Percentiles rank a stretch among this genome's conserved stretches.
phyloP scores from a whole-genome alignment of 2,888 invertebrate genomes.

The Protonemura montana region DNA sequence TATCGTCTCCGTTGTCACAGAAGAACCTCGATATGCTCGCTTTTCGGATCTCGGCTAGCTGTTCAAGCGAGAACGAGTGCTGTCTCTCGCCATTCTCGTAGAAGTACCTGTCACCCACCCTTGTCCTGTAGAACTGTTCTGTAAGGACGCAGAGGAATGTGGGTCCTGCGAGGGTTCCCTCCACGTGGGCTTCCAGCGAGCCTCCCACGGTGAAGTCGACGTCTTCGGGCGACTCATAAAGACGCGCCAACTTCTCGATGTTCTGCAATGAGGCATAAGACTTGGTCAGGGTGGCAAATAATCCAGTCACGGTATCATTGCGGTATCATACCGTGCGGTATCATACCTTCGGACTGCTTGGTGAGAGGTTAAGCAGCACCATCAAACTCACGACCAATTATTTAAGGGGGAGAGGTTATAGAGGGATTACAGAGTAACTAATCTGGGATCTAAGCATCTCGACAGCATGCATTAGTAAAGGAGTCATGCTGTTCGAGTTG shows the following conservation, averaged over 20 bases:
- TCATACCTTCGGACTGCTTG: too few species aligned
- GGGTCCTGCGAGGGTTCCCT: constrained; percentile 82
- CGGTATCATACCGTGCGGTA: too few species aligned
- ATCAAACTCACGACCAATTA: too few species aligned
- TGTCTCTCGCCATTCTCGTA: constrained; percentile 59
- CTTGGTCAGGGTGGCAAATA: neutral
- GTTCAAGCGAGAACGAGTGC: constrained; percentile 56
- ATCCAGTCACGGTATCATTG: too few species aligned
- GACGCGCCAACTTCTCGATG: constrained; percentile 67
- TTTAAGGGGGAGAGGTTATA: too few species aligned
- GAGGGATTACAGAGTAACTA: too few species aligned
- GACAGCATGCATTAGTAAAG: too few species aligned
- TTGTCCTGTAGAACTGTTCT: constrained; percentile 85
- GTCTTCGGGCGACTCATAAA: constrained; percentile 79
- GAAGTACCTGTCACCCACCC: constrained; percentile 87
- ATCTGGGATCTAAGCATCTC: too few species aligned
- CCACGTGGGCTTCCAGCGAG: constrained; percentile 77
- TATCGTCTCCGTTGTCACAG: constrained; percentile 80
- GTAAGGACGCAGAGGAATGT: constrained; percentile 88
- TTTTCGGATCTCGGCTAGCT: constrained; percentile 80
- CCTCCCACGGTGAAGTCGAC: constrained; percentile 89
- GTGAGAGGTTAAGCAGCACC: too few species aligned
- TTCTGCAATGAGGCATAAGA: constrained; percentile 64
- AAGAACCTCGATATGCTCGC: constrained; percentile 78
- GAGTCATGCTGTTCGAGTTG: too few species aligned